Base-by-base conservation (phyloP, 23 tunicate genomes). In the Trididemnum nubilum region DNA sequence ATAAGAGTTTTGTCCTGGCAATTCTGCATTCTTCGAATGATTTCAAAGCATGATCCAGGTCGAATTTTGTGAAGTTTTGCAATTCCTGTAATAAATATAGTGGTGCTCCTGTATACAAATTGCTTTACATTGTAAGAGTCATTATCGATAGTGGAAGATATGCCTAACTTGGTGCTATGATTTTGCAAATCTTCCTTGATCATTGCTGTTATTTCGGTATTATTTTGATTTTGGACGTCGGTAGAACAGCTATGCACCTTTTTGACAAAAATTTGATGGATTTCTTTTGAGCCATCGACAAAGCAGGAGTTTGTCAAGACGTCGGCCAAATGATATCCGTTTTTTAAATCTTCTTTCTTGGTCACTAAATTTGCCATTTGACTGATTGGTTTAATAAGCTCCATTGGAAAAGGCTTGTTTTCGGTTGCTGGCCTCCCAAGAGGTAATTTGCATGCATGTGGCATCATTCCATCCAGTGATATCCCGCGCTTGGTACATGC, bases 281-380 rank as follows among this genome's bases (percentile, higher is more conserved):
- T 27, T 1, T 5, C 28, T 36, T 30, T 9, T 15, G 54, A 32
- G 21, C 87, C 87, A 0, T 61, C 87, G 12, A 83, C 80, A 54
- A 35, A 72, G 19, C 71, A 34, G 19, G 64, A 40, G 18, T 72
- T 21, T 1, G 59, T 51, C 51, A 83, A 58, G 50, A 83, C 73
- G 27, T 71, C 77, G 18, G 87, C 37, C 18, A 83, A 70, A 34
- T 83, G 69, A 36, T 72, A 83, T 12, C 87, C 87, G 5, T 83
- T 51, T 60, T 71, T 70, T 0, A 72, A 9, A 0, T 49, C 57
- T 33, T 51, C 22, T 7, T 72, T 71, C 15, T 24, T 63, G 3
- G 51, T 35, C 39, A 83, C 27, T 7, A 36, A 72, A 26, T 83
- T 31, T 25, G 52, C 59, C 87, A 83, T 83, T 73, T 51, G 34